Base-by-base conservation (phyloP, 2,797 vertebrate genomes). In the Galago senegalensis region DNA sequence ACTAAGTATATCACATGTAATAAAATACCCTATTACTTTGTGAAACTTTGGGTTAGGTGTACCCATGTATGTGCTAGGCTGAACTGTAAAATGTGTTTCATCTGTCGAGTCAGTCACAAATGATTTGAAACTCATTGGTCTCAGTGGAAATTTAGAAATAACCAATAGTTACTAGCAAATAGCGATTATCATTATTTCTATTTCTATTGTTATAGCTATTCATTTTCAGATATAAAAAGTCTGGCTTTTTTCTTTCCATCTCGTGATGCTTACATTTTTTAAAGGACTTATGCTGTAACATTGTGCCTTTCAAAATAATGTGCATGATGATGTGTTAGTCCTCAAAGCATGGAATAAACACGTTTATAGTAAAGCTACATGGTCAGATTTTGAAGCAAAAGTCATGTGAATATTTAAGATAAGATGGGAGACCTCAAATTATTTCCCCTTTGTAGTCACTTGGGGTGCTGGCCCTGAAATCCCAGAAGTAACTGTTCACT, bases 91-190 rank as follows among this genome's bases (percentile, higher is more conserved):
- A 61, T 61, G 0, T 40, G 13, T 69, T 87, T 61, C 21, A 75
- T 79, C 53, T 2, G 61, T 1, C 25, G 34, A 29, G 14, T 84
- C 53, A 82, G 1, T 65, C 70, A 65, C 9, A 46, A 75, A 75
- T 53, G 56, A 5, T 75, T 94, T 89, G 56, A 83, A 84, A 77
- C 20, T 1, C 37, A 58, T 6, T 73, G 34, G 7, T 73, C 63
- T 87, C 40, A 83, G 76, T 3, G 1, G 37, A 79, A 58, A 77
- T 86, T 65, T 88, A 73, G 20, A 94, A 87, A 96, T 72, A 93
- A 34, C 5, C 12, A 56, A 49, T 4, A 46, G 3, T 69, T 69
- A 40, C 10, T 49, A 91, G 34, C 61, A 80, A 81, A 87, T 61
- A 86, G 4, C 1, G 60, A 21, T 65, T 77, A n/a, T 49, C 21